These are phyloP conservation scores for Trididemnum miniatum DNA, from an alignment of 23 tunicate species.

Conservation along the genomic window DNA sequence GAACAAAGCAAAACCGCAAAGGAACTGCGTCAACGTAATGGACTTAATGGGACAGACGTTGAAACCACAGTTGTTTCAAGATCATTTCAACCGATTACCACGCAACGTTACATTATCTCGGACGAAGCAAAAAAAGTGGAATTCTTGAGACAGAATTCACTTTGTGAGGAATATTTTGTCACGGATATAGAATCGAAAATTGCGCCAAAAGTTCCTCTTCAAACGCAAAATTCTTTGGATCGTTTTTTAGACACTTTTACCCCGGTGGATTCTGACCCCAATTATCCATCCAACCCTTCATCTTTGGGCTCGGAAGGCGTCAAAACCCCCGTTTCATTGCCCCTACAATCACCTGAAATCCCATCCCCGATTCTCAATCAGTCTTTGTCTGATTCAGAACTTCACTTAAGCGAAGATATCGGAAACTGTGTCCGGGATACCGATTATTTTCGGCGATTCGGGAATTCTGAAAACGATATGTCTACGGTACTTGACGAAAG, in stretches of 20 bases:
- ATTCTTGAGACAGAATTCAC: neutral
- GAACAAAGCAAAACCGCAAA: neutral
- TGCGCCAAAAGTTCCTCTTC: constrained; percentile 1
- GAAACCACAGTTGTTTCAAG: neutral
- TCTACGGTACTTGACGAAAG: neutral
- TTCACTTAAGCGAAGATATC: neutral
- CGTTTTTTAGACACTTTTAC: constrained; percentile 17
- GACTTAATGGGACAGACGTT: neutral
- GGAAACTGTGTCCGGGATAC: neutral
- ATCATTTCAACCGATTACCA: neutral
- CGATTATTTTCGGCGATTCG: neutral
- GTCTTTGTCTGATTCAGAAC: constrained; percentile 28
- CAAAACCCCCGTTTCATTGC: neutral
- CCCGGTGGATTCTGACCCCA: neutral
- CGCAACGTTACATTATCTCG: neutral
- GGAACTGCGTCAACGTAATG: neutral
- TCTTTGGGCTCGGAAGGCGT: neutral
- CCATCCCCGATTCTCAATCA: neutral
- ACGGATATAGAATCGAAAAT: neutral
- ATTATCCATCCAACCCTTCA: neutral
- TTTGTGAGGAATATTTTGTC: neutral
- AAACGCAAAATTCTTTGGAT: constrained; percentile 21
- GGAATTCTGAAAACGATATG: neutral
- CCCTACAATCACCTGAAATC: neutral
- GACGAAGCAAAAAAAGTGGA: neutral